Evolutionary conservation across 1,140 invertebrate species (phyloP).

Genomic region (Bombyx mori): ASM3026992v2 NC_085129.1:7243001-7243500

Average conservation of each 20-base stretch:
- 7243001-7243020: slow-evolving; percentile 53
- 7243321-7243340: slow-evolving; percentile 62
- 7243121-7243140: slow-evolving; percentile 74
- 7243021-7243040: slow-evolving; percentile 38
- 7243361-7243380: slow-evolving; percentile 77
- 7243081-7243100: slow-evolving; percentile 74
- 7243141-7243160: slow-evolving; percentile 78
- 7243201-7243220: slow-evolving; percentile 74
- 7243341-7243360: slow-evolving; percentile 74
- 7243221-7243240: slow-evolving; percentile 75
- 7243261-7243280: slow-evolving; percentile 33
- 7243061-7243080: slow-evolving; percentile 45
- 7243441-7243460: slow-evolving; percentile 82
- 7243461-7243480: slow-evolving; percentile 78
- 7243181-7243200: slow-evolving; percentile 76
- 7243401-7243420: slow-evolving; percentile 80
- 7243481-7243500: slow-evolving; percentile 77
- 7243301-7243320: slow-evolving; percentile 35
- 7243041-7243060: slow-evolving; percentile 42
- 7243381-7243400: slow-evolving; percentile 73
- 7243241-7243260: slow-evolving; percentile 36
- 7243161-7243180: slow-evolving; percentile 79
- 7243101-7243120: slow-evolving; percentile 78
- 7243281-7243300: slow-evolving; percentile 38
- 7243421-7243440: slow-evolving; percentile 79